phyloP scores from a whole-genome alignment of 2,113 vertebrate species.

The Acrocephalus kingi region DNA sequence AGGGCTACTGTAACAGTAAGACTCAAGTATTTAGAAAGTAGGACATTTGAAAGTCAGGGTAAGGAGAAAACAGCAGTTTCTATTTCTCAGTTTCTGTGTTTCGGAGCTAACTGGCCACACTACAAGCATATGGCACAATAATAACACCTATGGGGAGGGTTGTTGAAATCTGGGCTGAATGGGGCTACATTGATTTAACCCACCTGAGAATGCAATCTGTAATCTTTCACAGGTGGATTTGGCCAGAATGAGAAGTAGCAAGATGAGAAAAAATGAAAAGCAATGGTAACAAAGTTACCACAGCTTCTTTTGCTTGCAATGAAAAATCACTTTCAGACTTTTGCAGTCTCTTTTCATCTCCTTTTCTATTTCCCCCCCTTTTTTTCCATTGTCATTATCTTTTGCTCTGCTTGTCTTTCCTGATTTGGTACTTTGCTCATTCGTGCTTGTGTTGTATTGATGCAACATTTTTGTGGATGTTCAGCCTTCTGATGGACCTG shows the following conservation, averaged over 20 bases:
- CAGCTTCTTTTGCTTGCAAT: not conserved
- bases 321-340: not conserved
- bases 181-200: not conserved
- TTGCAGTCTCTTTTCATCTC: not conserved
- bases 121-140: not conserved
- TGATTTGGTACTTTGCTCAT: not conserved
- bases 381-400: not conserved
- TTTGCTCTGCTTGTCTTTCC: not conserved
- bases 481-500: not conserved
- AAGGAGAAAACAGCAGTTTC: not conserved
- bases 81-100: not conserved
- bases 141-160: not conserved
- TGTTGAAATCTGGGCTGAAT: not conserved
- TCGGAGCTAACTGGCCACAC: not conserved
- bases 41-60: not conserved
- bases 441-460: rapidly evolving
- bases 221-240: constrained; percentile 21
- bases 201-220: not conserved
- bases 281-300: not conserved
- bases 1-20: not conserved
- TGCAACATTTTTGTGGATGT: not conserved
- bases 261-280: not conserved
- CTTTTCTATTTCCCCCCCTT: not conserved
- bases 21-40: not conserved
- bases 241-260: not conserved